Conservation (phyloP, 2,888 invertebrate species). For the Pseudococcus longispinus region DNA sequence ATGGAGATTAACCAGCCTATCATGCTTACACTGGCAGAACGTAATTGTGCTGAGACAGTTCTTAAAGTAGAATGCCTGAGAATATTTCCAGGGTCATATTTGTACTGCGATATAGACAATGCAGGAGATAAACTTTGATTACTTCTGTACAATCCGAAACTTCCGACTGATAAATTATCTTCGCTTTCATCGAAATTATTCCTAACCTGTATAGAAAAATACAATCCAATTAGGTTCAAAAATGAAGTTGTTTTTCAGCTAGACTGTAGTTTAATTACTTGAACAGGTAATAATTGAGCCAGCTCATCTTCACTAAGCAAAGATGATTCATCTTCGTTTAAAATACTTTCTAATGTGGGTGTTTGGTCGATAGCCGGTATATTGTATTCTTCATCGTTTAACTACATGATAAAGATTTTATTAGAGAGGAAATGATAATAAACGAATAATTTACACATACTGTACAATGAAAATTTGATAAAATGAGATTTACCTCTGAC, state of each 20-base stretch:
- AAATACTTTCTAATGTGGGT: conserved; percentile 81
- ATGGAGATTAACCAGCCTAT: neutral
- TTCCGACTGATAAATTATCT: conserved; percentile 67
- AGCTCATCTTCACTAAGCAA: conserved; percentile 60
- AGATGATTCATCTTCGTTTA: conserved; percentile 70
- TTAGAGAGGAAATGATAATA: neutral
- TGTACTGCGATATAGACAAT: conserved; percentile 25
- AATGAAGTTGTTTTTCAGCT: too few relatives aligned
- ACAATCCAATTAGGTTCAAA: neutral
- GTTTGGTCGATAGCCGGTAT: conserved; percentile 77
- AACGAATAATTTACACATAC: neutral
- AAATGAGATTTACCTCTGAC: neutral
- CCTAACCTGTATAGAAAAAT: conserved; percentile 46
- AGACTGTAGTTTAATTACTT: conserved; percentile 47
- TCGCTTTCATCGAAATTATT: conserved; percentile 68
- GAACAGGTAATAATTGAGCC: conserved; percentile 58
- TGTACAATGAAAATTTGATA: neutral
- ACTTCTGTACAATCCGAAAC: conserved; percentile 62
- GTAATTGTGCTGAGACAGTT: conserved; percentile 86
- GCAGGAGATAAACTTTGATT: conserved; percentile 60
- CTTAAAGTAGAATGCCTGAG: conserved; percentile 82
- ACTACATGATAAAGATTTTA: conserved; percentile 64
- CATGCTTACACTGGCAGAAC: conserved; percentile 79
- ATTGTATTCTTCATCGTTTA: conserved; percentile 82
- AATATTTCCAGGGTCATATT: conserved; percentile 67